Conservation (phyloP, 2,113 vertebrate genomes). For the Gobiocypris rarus region DNA sequence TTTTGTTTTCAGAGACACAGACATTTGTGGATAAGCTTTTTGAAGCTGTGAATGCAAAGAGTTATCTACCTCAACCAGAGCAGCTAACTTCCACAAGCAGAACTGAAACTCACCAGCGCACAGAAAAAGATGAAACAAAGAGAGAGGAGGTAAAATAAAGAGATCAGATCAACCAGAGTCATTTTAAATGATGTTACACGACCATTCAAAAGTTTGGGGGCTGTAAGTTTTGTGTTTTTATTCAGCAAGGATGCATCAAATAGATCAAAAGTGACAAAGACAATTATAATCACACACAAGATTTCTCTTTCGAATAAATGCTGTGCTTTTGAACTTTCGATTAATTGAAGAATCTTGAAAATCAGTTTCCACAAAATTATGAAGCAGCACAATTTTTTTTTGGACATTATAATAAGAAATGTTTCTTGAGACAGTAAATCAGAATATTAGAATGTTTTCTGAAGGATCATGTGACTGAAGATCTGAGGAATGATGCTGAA, state of each 20-base stretch:
- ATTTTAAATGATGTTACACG: neutral
- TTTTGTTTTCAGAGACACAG: conserved; percentile 85
- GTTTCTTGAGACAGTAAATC: neutral
- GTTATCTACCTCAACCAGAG: conserved; percentile 92
- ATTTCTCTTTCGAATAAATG: neutral
- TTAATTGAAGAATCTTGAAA: neutral
- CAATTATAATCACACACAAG: neutral
- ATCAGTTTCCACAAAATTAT: neutral
- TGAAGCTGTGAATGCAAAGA: conserved; percentile 95
- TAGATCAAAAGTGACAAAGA: too few species aligned
- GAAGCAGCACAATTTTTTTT: too few species aligned
- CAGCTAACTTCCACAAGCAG: conserved; percentile 78
- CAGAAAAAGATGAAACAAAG: conserved; percentile 91
- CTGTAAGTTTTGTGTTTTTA: neutral
- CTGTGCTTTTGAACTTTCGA: neutral
- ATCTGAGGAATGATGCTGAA: neutral
- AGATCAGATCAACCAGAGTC: neutral
- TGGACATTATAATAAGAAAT: neutral
- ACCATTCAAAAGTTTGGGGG: neutral
- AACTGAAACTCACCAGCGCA: conserved; percentile 82
- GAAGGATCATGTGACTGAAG: neutral
- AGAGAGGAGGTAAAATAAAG: conserved; percentile 81
- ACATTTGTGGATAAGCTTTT: conserved; percentile 98
- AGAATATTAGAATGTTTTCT: neutral
- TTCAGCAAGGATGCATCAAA: neutral